Evolutionary conservation across 2,113 vertebrate genomes (phyloP).

Genomic region (Ctenomys sociabilis): DNA sequence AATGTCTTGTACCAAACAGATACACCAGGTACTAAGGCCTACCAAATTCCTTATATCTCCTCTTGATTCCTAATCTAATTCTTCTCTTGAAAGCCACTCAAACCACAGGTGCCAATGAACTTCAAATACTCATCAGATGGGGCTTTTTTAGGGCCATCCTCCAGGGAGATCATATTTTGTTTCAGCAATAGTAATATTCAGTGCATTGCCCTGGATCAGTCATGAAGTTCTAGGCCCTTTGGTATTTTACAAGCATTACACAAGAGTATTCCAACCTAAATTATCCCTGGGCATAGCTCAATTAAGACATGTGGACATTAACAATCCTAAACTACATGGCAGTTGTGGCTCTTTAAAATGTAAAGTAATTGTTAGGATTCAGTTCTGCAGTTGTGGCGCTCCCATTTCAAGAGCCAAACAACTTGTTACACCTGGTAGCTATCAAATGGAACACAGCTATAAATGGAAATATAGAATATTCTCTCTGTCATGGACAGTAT

Average conservation of each 20-base stretch:
- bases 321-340: not conserved
- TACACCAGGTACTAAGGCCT: not conserved
- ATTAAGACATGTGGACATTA: not conserved
- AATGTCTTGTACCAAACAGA: not conserved
- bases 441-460: not conserved
- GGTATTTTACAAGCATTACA: not conserved
- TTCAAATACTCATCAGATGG: not conserved
- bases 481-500: not conserved
- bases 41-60: not conserved
- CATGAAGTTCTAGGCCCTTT: not conserved
- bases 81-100: not conserved
- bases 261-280: not conserved
- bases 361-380: not conserved
- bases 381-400: not conserved
- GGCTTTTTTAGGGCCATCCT: not conserved
- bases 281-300: not conserved
- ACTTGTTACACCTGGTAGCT: not conserved
- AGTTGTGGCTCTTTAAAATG: not conserved
- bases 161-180: not conserved
- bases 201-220: not conserved
- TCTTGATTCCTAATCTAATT: slow-evolving; percentile 9
- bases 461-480: not conserved
- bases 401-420: not conserved
- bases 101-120: not conserved
- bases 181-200: not conserved